These are phyloP conservation scores for Napeogenes sylphis DNA, from an alignment of 2,888 invertebrate genomes.

Conservation along the genomic window DNA sequence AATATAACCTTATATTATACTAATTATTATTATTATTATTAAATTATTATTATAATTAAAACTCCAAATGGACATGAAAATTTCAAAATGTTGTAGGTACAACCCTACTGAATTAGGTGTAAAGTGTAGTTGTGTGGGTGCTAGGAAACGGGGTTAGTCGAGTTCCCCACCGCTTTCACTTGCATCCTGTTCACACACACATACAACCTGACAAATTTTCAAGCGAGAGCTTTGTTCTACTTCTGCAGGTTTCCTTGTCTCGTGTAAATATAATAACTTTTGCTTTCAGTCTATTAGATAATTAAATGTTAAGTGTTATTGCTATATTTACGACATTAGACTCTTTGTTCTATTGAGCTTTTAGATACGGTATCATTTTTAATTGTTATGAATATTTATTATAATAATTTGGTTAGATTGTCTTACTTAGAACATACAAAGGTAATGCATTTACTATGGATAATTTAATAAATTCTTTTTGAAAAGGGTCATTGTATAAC, in stretches of 20 bases:
- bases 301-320: background rate
- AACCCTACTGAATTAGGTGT: conserved; percentile 30
- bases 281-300: conserved; percentile 2
- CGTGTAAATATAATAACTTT: conserved; percentile 7
- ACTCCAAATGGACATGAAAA: too few relatives aligned
- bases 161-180: conserved; percentile 59
- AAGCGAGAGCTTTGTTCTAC: conserved; percentile 31
- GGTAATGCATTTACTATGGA: too few relatives aligned
- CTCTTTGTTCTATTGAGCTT: background rate
- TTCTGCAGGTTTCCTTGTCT: conserved; percentile 9
- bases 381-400: too few relatives aligned
- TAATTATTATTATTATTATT: too few relatives aligned
- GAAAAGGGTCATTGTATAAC: too few relatives aligned
- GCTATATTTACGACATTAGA: background rate
- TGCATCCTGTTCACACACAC: conserved; percentile 67
- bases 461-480: too few relatives aligned
- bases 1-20: too few relatives aligned
- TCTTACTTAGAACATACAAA: too few relatives aligned
- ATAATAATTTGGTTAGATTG: too few relatives aligned
- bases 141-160: conserved; percentile 68
- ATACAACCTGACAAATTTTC: conserved; percentile 25
- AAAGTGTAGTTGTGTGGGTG: conserved; percentile 37
- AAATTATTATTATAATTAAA: too few relatives aligned
- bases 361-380: background rate
- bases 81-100: background rate